Conservation (phyloP, 1,140 invertebrate genomes). For the Gonioctena quinquepunctata region DNA sequence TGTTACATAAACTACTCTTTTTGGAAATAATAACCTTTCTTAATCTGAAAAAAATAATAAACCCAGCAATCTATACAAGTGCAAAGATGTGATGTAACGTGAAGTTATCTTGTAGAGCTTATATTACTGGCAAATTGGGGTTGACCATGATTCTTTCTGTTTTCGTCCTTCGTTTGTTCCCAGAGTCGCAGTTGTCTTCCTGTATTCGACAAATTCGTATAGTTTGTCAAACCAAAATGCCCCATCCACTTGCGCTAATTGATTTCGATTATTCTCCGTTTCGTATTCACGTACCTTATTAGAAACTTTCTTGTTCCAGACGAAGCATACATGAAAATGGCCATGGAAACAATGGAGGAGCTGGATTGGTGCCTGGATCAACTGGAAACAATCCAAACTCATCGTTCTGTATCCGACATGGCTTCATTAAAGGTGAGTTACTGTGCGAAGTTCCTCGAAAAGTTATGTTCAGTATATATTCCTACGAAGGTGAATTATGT, state of each 20-base stretch:
- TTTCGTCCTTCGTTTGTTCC: no score
- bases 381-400: slow-evolving; percentile 98
- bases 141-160: no score
- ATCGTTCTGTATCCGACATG: slow-evolving; percentile 99
- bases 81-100: no score
- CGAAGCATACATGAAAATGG: slow-evolving; percentile 89
- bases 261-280: background rate
- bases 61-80: no score
- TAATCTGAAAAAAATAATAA: no score
- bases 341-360: slow-evolving; percentile 96
- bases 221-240: background rate
- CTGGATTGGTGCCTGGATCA: slow-evolving; percentile 99
- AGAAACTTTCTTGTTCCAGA: slow-evolving; percentile 64
- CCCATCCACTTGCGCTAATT: background rate
- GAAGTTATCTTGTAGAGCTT: no score
- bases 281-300: background rate
- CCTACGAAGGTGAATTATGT: no score
- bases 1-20: no score
- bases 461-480: no score
- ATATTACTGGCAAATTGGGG: no score
- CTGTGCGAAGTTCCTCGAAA: background rate
- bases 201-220: background rate
- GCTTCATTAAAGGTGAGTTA: slow-evolving; percentile 92
- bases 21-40: no score
- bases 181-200: background rate